Evolutionary conservation across 1,140 invertebrate species (phyloP).

Genomic region (Polypedilum vanderplanki): DNA sequence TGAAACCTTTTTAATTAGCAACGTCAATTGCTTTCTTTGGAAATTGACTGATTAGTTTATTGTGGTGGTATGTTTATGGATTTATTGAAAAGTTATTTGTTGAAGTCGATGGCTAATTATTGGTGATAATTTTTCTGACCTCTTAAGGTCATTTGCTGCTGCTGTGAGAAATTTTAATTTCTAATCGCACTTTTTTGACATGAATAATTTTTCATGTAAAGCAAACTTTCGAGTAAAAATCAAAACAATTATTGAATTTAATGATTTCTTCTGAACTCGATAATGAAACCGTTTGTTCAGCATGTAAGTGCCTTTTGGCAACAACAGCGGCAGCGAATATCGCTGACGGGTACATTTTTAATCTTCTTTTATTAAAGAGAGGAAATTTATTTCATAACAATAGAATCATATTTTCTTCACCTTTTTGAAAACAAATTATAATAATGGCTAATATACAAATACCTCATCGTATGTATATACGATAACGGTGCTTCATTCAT

Average conservation of each 20-base stretch:
- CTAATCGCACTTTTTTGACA: no score
- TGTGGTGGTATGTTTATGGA: no score
- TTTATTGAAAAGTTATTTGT: no score
- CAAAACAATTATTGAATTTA: slow-evolving; percentile 28
- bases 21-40: no score
- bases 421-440: not conserved
- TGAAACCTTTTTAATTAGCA: no score
- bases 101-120: no score
- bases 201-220: no score
- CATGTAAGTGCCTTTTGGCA: no score
- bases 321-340: not conserved
- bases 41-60: no score
- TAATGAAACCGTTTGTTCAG: slow-evolving; percentile 21
- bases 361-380: not conserved
- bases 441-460: slow-evolving; percentile 14
- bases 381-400: not conserved
- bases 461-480: not conserved
- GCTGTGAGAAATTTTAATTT: no score
- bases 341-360: not conserved
- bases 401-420: slow-evolving; percentile 1
- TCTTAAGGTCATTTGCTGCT: no score
- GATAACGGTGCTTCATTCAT: slow-evolving; percentile 17
- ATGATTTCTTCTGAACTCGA: slow-evolving; percentile 14
- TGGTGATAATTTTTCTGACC: no score
- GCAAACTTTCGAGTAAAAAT: not conserved